Conservation (phyloP, 37 sponge, comb jelly and placozoan species). For the Beroe forskalii region DNA sequence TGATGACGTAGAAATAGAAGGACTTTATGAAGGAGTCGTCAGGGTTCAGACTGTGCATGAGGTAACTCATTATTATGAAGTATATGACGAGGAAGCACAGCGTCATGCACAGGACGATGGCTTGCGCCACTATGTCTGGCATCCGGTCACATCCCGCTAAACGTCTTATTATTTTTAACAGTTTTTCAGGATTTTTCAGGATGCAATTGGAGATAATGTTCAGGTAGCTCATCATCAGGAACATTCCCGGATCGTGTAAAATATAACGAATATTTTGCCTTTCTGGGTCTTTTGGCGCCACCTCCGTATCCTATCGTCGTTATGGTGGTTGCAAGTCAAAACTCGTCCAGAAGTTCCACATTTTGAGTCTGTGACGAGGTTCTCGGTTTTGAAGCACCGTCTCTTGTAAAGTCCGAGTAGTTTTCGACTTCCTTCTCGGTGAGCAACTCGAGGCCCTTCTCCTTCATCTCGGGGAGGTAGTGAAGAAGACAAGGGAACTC, state of each 20-base stretch:
- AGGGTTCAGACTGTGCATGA: not conserved
- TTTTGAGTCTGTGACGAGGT: not conserved
- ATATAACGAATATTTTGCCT: conserved; percentile 2
- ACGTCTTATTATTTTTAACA: not conserved
- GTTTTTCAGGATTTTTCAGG: not conserved
- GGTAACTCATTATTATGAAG: not conserved
- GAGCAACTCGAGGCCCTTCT: not conserved
- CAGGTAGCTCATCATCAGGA: conserved; percentile 36
- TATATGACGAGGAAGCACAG: not conserved
- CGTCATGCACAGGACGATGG: not conserved
- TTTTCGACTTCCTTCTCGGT: no score
- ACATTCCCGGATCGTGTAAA: conserved; percentile 36
- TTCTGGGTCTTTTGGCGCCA: not conserved
- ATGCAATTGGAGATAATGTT: conserved; percentile 35
- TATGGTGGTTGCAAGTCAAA: conserved; percentile 17
- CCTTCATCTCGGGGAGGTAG: not conserved
- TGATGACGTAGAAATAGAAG: conserved; percentile 26
- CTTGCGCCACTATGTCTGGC: conserved; percentile 42
- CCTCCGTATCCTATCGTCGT: conserved; percentile 39
- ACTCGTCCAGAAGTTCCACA: conserved; percentile 55
- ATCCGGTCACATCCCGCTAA: not conserved
- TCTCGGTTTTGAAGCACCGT: conserved; percentile 28
- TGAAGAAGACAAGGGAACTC: no score
- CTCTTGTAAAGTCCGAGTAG: no score
- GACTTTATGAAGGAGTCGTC: conserved; percentile 31